Conservation (phyloP, 2,113 vertebrate species). For the Onychostoma macrolepis region DNA sequence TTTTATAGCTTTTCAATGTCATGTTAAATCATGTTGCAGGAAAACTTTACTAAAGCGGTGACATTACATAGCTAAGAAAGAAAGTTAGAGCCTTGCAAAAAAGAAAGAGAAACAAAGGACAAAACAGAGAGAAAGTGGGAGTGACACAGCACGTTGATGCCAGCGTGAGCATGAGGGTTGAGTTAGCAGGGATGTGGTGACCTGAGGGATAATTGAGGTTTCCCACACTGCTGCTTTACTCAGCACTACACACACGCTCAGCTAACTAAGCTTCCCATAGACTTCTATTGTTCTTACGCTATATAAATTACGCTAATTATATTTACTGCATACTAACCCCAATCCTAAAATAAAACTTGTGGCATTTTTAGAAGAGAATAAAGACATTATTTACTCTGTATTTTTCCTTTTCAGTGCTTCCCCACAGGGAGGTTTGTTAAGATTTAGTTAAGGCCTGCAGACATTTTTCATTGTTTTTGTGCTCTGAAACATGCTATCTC, state of each 20-base stretch:
- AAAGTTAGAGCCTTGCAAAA: constrained; percentile 35
- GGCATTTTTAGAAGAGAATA: constrained; percentile 8
- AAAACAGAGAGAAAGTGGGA: constrained; percentile 13
- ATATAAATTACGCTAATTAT: constrained; percentile 19
- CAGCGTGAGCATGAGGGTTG: constrained; percentile 61
- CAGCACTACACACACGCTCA: constrained; percentile 2
- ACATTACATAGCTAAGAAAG: constrained; percentile 11
- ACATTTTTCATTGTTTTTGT: neutral
- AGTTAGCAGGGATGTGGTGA: constrained; percentile 59
- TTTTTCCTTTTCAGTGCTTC: constrained; percentile 10
- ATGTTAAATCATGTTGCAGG: neutral
- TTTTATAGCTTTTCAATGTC: neutral
- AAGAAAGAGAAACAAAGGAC: neutral
- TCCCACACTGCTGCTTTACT: constrained; percentile 33
- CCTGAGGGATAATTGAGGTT: constrained; percentile 11
- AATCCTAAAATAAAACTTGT: constrained; percentile 4
- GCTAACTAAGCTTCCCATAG: neutral
- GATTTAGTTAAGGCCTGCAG: neutral
- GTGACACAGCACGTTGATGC: constrained; percentile 29
- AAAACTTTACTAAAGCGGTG: neutral
- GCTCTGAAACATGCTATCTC: neutral
- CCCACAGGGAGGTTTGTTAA: neutral
- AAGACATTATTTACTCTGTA: neutral
- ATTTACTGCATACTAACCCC: constrained; percentile 12
- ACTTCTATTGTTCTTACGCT: constrained; percentile 10